Percentiles rank a stretch among this genome's conserved stretches.
phyloP scores from a whole-genome alignment of 2,888 invertebrate species.

The Sesia apiformis region DNA sequence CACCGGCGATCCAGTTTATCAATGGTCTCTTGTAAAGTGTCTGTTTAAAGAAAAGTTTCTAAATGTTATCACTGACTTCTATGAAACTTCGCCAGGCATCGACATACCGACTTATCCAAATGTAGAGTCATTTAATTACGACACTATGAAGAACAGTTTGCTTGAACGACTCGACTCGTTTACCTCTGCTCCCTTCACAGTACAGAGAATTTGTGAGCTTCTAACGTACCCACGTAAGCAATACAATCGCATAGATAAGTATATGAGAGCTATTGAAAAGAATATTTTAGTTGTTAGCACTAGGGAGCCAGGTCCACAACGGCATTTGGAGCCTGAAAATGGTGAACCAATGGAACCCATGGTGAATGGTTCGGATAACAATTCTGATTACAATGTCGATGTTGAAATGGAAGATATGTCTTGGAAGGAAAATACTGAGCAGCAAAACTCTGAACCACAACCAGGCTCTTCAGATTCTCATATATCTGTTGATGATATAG shows the following conservation, averaged over 20 bases:
- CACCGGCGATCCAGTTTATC: conserved; percentile 95
- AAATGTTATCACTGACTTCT: conserved; percentile 90
- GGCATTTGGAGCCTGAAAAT: conserved; percentile 77
- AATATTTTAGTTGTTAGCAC: conserved; percentile 91
- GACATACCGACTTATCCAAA: conserved; percentile 92
- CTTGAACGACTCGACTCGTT: conserved; percentile 88
- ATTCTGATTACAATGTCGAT: conserved; percentile 69
- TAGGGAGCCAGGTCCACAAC: conserved; percentile 78
- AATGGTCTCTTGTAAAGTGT: conserved; percentile 91
- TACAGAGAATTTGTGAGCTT: conserved; percentile 96
- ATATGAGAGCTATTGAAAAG: conserved; percentile 97
- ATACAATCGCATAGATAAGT: conserved; percentile 96
- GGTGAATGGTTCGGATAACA: conserved; percentile 75
- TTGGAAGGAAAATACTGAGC: conserved; percentile 56
- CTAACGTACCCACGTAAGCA: conserved; percentile 93
- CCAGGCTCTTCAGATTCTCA: conserved; percentile 58
- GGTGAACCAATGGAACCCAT: conserved; percentile 77
- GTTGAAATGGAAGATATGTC: conserved; percentile 72
- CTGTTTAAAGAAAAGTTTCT: conserved; percentile 91
- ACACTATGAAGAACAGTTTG: conserved; percentile 88
- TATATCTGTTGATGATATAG: conserved; percentile 54
- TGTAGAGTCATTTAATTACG: conserved; percentile 92
- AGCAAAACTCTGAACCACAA: conserved; percentile 45
- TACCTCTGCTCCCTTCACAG: conserved; percentile 94
- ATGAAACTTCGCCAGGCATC: conserved; percentile 83